Evolutionary conservation across 1,140 invertebrate species (phyloP).

Genomic region (Uloborus diversus): DNA sequence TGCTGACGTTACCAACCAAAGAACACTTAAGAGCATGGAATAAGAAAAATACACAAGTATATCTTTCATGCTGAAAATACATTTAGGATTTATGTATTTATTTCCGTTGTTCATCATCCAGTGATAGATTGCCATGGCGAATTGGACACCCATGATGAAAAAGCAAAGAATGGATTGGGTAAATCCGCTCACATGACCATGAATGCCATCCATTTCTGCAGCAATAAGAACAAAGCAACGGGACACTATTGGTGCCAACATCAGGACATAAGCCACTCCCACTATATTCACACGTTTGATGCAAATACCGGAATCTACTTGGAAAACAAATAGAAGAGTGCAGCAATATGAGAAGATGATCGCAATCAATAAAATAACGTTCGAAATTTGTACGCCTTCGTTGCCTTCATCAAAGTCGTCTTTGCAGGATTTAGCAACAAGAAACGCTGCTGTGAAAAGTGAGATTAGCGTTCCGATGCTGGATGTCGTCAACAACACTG

Average conservation of each 20-base stretch:
- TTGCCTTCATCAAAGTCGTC: conserved; percentile 70
- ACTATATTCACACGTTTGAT: conserved; percentile 68
- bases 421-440: conserved; percentile 68
- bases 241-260: conserved; percentile 71
- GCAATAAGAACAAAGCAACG: conserved; percentile 71
- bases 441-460: conserved; percentile 67
- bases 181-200: conserved; percentile 73
- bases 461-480: conserved; percentile 67
- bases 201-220: conserved; percentile 70
- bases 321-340: conserved; percentile 70
- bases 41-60: conserved; percentile 67
- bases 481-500: conserved; percentile 67
- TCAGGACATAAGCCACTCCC: conserved; percentile 68
- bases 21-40: conserved; percentile 70
- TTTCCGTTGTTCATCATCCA: conserved; percentile 7
- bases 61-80: conserved; percentile 59
- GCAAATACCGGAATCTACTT: conserved; percentile 65
- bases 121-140: conserved; percentile 63
- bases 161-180: conserved; percentile 69
- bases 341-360: conserved; percentile 68
- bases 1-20: conserved; percentile 68
- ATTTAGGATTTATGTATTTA: conserved; percentile 57
- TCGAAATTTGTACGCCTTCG: conserved; percentile 70
- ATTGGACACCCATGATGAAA: conserved; percentile 70
- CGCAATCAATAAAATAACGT: conserved; percentile 68